A percentile compares a stretch with the other conserved stretches of the same genome.
phyloP scores from a whole-genome alignment of 1,140 invertebrate species.

The Teleogryllus occipitalis region DNA sequence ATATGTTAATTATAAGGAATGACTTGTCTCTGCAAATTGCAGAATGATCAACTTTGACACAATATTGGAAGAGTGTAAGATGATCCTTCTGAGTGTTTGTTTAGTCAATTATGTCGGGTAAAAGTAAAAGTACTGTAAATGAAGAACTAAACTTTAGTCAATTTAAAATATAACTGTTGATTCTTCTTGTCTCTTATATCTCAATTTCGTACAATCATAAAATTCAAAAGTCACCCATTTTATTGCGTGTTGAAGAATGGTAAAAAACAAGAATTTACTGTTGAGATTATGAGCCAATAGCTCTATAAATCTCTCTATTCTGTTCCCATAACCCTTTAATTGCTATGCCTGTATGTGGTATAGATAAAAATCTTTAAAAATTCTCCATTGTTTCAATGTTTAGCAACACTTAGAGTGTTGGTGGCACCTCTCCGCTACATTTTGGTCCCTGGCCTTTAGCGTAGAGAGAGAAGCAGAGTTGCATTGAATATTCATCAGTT shows the following conservation, averaged over 20 bases:
- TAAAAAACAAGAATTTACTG: background rate
- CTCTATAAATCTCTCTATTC: background rate
- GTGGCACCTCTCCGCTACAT: background rate
- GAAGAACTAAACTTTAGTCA: slow-evolving; percentile 13
- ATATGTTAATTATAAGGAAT: background rate
- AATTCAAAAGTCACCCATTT: slow-evolving; percentile 5
- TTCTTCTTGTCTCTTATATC: slow-evolving; percentile 17
- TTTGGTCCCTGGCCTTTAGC: background rate
- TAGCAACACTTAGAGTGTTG: background rate
- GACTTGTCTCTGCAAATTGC: background rate
- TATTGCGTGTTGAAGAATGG: slow-evolving; percentile 1
- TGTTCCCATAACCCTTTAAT: background rate
- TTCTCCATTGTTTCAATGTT: background rate
- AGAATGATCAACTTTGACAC: background rate
- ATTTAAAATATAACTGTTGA: slow-evolving; percentile 15
- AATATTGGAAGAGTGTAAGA: background rate
- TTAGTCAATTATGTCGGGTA: slow-evolving; percentile 20
- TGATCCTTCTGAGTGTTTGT: background rate
- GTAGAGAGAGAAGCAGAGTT: background rate
- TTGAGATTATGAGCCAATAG: background rate
- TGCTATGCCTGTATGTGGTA: background rate
- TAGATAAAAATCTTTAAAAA: background rate
- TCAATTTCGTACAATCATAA: slow-evolving; percentile 19
- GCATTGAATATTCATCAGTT: background rate
- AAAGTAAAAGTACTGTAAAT: slow-evolving; percentile 5